phyloP scores from a whole-genome alignment of 2,113 vertebrate genomes.

The Nestor notabilis region DNA sequence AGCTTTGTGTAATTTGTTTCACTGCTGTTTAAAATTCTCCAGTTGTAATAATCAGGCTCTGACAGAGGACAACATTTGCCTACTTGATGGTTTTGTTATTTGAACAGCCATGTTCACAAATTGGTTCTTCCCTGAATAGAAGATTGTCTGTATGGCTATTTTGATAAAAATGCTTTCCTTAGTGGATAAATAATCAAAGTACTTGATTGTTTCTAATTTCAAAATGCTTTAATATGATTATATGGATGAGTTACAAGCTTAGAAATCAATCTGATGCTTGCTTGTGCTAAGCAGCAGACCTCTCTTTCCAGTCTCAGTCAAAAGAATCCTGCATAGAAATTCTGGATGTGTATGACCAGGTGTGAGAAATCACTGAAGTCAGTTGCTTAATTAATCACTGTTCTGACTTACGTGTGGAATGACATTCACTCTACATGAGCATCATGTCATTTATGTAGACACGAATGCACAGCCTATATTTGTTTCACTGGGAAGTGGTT shows the following conservation, averaged over 20 bases:
- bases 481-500: not conserved
- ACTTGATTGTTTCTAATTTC: not conserved
- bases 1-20: not conserved
- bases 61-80: not conserved
- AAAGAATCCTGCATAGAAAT: not conserved
- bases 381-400: constrained; percentile 26
- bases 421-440: not conserved
- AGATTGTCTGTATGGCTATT: not conserved
- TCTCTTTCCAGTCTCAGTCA: not conserved
- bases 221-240: not conserved
- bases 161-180: not conserved
- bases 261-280: not conserved
- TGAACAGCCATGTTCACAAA: accelerated
- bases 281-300: not conserved
- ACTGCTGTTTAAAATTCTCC: not conserved
- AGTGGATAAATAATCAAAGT: not conserved
- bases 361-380: not conserved
- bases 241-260: not conserved
- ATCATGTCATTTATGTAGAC: not conserved
- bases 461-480: not conserved
- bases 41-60: not conserved
- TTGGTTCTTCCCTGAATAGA: not conserved
- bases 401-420: not conserved
- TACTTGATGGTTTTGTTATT: not conserved
- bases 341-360: not conserved